Evolutionary conservation across 2,888 invertebrate species (phyloP).

Genomic region (Clostera curtula): DNA sequence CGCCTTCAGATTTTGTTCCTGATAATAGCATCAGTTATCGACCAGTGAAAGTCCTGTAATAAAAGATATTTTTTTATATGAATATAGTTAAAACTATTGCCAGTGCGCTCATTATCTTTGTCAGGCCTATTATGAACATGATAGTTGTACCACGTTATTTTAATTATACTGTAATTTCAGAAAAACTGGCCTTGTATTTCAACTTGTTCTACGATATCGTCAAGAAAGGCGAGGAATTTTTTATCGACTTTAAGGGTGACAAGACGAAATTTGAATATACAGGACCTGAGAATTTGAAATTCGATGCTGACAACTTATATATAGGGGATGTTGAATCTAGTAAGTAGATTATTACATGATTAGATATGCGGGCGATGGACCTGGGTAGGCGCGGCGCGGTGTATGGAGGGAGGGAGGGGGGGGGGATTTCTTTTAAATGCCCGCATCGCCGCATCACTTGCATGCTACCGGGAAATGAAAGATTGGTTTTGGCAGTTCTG

Average conservation of each 20-base stretch:
- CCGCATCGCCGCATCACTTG: too few relatives aligned
- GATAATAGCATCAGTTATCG: too few relatives aligned
- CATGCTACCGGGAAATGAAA: too few relatives aligned
- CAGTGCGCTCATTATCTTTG: too few relatives aligned
- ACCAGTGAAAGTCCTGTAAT: too few relatives aligned
- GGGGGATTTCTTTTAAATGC: too few relatives aligned
- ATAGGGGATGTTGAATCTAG: slow-evolving; percentile 33
- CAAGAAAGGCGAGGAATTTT: slow-evolving; percentile 25
- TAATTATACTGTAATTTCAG: slow-evolving; percentile 24
- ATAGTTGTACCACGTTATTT: not conserved
- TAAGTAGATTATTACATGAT: slow-evolving; percentile 21
- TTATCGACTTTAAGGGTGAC: slow-evolving; percentile 14
- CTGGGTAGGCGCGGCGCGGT: too few relatives aligned
- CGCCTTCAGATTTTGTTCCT: too few relatives aligned
- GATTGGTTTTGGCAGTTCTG: too few relatives aligned
- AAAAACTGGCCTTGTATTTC: slow-evolving; percentile 23
- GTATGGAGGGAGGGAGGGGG: too few relatives aligned
- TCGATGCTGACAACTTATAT: slow-evolving; percentile 27
- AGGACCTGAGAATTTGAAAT: slow-evolving; percentile 20
- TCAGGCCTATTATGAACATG: not conserved
- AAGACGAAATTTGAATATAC: slow-evolving; percentile 21
- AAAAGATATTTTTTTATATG: not conserved
- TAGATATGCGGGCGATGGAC: too few relatives aligned
- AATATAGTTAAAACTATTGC: too few relatives aligned
- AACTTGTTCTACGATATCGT: slow-evolving; percentile 17